Evolutionary conservation across 2,888 invertebrate genomes (phyloP).

Genomic region (Amiota mariae): DNA sequence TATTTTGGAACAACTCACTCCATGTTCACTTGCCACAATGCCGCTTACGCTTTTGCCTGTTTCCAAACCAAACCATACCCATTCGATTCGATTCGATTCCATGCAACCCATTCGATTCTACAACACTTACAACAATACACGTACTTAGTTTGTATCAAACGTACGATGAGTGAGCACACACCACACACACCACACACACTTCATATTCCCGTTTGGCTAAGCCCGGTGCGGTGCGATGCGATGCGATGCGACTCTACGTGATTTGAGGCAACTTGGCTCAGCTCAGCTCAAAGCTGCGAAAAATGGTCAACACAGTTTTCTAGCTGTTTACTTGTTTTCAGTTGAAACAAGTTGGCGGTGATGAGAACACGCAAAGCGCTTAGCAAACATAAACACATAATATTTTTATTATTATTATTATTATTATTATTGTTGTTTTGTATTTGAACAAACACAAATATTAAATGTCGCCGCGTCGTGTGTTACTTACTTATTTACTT

Average conservation of each 20-base stretch:
- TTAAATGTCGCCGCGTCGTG: not conserved
- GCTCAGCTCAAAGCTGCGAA: conserved; percentile 51
- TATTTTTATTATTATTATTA: conserved; percentile 15
- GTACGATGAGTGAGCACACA: not conserved
- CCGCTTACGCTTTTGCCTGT: too few relatives aligned
- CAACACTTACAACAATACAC: not conserved
- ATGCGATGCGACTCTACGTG: conserved; percentile 4
- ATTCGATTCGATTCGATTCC: not conserved
- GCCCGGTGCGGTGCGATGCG: not conserved
- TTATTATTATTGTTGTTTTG: conserved; percentile 26
- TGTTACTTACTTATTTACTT: conserved; percentile 30
- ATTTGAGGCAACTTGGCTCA: conserved; percentile 24
- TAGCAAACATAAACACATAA: conserved; percentile 26
- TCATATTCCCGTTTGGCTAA: not conserved
- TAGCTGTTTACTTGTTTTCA: conserved; percentile 53
- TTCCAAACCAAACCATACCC: too few relatives aligned
- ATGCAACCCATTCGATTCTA: not conserved
- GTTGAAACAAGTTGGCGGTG: conserved; percentile 65
- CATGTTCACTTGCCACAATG: too few relatives aligned
- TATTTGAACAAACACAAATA: conserved; percentile 3
- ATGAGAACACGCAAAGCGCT: conserved; percentile 59
- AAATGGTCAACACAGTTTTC: conserved; percentile 57
- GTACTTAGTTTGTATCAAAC: too few relatives aligned
- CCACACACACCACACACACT: not conserved
- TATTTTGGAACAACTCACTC: too few relatives aligned